Evolutionary conservation across 2,797 vertebrate genomes (phyloP).

Genomic region (Molossus alvarezi): DNA sequence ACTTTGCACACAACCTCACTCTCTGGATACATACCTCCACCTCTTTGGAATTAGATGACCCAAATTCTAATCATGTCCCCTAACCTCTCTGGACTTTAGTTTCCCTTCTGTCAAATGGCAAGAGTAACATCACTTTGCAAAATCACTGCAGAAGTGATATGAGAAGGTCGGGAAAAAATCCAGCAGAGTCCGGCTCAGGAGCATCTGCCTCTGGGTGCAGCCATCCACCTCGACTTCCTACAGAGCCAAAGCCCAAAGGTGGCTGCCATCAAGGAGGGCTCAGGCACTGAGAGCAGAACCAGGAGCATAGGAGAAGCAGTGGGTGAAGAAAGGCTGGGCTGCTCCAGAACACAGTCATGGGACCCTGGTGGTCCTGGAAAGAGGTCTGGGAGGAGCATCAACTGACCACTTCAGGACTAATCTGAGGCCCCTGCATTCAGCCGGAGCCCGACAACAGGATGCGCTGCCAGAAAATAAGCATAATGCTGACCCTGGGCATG

Average conservation of each 20-base stretch:
- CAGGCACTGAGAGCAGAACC: background rate
- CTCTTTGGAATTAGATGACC: background rate
- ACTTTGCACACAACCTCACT: background rate
- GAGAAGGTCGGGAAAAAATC: background rate
- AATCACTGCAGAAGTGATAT: background rate
- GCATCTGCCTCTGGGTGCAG: background rate
- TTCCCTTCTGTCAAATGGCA: background rate
- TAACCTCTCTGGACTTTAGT: background rate
- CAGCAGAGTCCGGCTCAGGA: background rate
- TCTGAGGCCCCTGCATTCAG: background rate
- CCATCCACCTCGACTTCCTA: background rate
- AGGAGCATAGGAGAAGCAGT: background rate
- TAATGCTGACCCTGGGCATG: fast-evolving
- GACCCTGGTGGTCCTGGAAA: background rate
- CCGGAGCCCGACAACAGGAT: background rate
- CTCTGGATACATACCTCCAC: background rate
- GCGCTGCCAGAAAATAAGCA: background rate
- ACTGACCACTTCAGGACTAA: background rate
- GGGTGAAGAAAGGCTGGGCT: background rate
- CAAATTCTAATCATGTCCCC: background rate
- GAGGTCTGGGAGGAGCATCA: background rate
- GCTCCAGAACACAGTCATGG: background rate
- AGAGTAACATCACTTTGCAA: background rate
- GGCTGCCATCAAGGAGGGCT: background rate
- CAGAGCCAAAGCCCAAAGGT: background rate